phyloP scores from a whole-genome alignment of 1,140 invertebrate species.

The Neotoxoptera formosana region DNA sequence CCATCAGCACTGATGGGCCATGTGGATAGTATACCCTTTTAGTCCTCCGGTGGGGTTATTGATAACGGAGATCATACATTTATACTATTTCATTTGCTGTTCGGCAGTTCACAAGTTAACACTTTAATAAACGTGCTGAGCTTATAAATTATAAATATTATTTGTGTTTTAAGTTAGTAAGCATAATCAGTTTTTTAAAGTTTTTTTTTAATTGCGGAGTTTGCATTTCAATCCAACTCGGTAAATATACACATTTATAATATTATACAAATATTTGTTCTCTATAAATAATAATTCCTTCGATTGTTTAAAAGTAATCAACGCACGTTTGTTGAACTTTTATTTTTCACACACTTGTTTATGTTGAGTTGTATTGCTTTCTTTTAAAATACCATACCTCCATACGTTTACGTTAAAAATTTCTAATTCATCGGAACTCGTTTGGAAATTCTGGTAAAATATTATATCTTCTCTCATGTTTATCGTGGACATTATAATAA shows the following conservation, averaged over 20 bases:
- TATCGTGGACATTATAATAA: background rate
- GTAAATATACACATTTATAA: background rate
- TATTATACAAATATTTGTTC: background rate
- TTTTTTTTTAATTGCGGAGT: background rate
- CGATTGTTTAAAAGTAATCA: background rate
- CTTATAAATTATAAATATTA: constrained; percentile 1
- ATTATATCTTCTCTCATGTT: background rate
- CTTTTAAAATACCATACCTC: background rate
- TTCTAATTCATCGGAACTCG: background rate
- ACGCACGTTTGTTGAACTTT: background rate
- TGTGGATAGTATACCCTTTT: constrained; percentile 28
- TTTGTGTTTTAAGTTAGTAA: background rate
- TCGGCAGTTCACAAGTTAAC: background rate
- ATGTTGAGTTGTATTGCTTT: background rate
- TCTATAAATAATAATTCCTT: background rate
- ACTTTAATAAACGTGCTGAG: background rate
- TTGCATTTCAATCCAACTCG: background rate
- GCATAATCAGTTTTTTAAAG: background rate
- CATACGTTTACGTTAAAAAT: background rate
- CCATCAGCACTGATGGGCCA: constrained; percentile 34
- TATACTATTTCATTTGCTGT: background rate
- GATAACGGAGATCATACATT: constrained; percentile 18
- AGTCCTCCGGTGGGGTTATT: background rate
- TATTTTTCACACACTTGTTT: background rate
- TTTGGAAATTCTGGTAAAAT: background rate